Base-by-base conservation (phyloP, 2,888 invertebrate species). In the Alitta virens region DNA sequence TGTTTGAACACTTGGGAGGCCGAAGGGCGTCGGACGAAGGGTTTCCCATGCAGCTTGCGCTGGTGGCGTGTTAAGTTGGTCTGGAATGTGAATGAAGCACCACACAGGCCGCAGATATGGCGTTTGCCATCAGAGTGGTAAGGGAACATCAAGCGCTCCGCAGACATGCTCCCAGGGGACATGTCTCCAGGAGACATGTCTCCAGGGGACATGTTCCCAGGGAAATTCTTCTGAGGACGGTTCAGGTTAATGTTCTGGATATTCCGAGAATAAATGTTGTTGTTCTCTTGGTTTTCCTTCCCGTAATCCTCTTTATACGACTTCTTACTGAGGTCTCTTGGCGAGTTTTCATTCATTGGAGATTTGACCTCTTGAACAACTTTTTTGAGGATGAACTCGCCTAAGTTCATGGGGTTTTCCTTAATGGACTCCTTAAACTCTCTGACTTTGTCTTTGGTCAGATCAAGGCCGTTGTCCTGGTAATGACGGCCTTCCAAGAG, bases 41-140 rank as follows among this genome's bases (percentile, higher is more conserved):
- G 58, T 49, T 58, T 58, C 14, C 62, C 59, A 23, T 67, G 67
- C 2, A 62, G 52, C 38, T 65, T 68, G 51, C 60, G 61, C 55
- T 60, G 60, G 57, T 68, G 68, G 1, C 68, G 61, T 12, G 66
- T 66, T 1, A 68, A 64, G 51, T 68, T 68, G 0, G 68, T 68
- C 18, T 68, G 62, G 61, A 68, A 68, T 12, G 68, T 68, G 56
- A 68, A 68, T 2, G 60, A 27, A 9, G 55, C 50, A 9, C 59
- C 62, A 49, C 68, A 68, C 16, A 65, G 21, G 1, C 51, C 46
- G 49, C 68, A 68, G 26, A 61, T 54, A 42, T 66, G 66, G 16
- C 68, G 63, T 25, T 67, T 60, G 2, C 63, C 52, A 50, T 46
- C 49, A 0, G 65, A 63, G 24, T 27, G 27, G 23, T 56, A 38